phyloP scores from a whole-genome alignment of 2,888 invertebrate genomes.

The Pollenia labialis region DNA sequence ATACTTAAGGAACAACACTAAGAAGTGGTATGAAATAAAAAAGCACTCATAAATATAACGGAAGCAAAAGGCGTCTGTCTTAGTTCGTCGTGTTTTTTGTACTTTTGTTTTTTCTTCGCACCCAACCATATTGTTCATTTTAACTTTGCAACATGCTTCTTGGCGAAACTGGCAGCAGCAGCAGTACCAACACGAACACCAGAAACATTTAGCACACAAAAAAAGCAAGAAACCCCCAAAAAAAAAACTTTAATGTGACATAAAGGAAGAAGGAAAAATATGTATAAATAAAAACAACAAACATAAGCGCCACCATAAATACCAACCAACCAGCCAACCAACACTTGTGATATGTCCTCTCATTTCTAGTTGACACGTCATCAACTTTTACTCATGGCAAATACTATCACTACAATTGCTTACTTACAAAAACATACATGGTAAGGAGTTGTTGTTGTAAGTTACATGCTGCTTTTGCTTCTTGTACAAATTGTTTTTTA shows the following conservation, averaged over 20 bases:
- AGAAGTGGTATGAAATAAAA: conserved; percentile 22
- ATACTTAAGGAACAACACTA: conserved; percentile 5
- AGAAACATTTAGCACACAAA: not conserved
- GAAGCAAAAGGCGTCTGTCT: conserved; percentile 68
- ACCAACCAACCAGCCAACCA: conserved; percentile 14
- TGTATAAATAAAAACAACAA: conserved; percentile 27
- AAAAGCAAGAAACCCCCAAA: conserved; percentile 3
- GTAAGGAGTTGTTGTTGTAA: conserved; percentile 3
- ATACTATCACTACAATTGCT: conserved; percentile 29
- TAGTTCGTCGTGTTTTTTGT: not conserved
- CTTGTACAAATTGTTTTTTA: conserved; percentile 69
- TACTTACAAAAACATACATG: conserved; percentile 1
- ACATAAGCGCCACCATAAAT: conserved; percentile 66
- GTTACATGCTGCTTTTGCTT: conserved; percentile 52
- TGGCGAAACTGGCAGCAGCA: conserved; percentile 51
- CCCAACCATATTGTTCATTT: conserved; percentile 58
- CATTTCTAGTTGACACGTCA: conserved; percentile 73
- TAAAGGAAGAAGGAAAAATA: conserved; percentile 25
- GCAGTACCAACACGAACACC: conserved; percentile 5
- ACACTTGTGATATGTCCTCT: conserved; percentile 72
- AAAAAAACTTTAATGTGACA: conserved; percentile 27
- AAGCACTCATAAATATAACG: conserved; percentile 63
- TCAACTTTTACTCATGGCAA: conserved; percentile 67
- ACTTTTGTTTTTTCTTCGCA: not conserved
- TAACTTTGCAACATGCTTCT: conserved; percentile 53